These are phyloP conservation scores for Eupithecia centaureata DNA, from an alignment of 2,888 invertebrate genomes.

Conservation along the genomic window DNA sequence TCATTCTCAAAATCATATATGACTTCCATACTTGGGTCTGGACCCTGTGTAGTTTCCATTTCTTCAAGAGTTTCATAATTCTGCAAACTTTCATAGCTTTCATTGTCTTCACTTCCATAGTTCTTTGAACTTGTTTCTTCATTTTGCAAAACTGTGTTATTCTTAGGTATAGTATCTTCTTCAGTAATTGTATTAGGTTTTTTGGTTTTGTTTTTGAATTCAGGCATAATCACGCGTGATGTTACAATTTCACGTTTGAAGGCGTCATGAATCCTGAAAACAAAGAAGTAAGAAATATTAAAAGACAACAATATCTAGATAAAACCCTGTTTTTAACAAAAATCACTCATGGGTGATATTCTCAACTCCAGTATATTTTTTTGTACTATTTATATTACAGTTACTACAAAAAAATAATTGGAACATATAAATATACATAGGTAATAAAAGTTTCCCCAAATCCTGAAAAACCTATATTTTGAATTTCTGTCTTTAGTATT, in stretches of 20 bases:
- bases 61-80: not conserved
- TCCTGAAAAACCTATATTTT: no score
- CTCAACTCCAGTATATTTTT: no score
- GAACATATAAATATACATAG: no score
- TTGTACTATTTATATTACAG: no score
- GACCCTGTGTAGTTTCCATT: no score
- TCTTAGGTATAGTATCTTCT: not conserved
- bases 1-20: not conserved
- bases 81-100: not conserved
- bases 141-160: not conserved
- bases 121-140: not conserved
- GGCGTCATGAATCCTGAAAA: not conserved
- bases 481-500: no score
- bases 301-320: no score
- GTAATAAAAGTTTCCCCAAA: no score
- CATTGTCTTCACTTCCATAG: not conserved
- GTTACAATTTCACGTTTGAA: not conserved
- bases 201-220: not conserved
- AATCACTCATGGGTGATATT: no score
- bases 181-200: not conserved
- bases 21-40: not conserved
- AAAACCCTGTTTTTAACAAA: no score
- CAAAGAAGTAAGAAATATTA: not conserved
- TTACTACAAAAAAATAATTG: no score
- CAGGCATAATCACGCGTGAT: not conserved